Percentiles rank a stretch among this genome's conserved stretches.
These are phyloP conservation scores for Ceyx cyanopectus DNA, from an alignment of 2,113 vertebrate species.

Conservation along the genomic window DNA sequence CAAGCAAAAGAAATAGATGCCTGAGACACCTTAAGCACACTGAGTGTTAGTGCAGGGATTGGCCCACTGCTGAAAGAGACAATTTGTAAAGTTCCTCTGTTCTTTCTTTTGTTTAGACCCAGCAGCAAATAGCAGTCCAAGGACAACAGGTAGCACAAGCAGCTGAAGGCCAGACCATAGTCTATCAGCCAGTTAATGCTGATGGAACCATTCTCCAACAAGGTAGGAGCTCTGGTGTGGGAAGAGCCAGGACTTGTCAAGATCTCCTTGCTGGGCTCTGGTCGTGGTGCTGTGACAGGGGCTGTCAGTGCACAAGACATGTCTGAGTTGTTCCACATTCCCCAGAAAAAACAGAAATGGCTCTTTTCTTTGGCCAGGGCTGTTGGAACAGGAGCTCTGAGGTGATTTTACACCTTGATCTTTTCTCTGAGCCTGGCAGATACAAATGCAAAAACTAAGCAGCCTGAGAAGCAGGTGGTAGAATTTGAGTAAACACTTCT, in stretches of 20 bases:
- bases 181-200: conserved; percentile 98
- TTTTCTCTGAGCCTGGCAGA: not conserved
- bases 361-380: not conserved
- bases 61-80: not conserved
- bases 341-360: not conserved
- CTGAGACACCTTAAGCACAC: conserved; percentile 27
- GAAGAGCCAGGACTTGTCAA: not conserved
- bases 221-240: conserved; percentile 77
- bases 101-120: conserved; percentile 78
- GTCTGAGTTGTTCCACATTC: not conserved
- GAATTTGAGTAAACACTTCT: not conserved
- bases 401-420: not conserved
- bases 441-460: not conserved
- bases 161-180: conserved; percentile 97
- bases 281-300: rapidly evolving
- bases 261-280: not conserved
- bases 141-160: conserved; percentile 98
- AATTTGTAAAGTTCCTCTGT: not conserved
- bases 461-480: not conserved
- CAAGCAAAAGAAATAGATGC: conserved; percentile 5
- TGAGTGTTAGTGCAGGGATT: not conserved
- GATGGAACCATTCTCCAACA: conserved; percentile 97
- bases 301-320: not conserved
- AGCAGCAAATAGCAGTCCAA: conserved; percentile 95
- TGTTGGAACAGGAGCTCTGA: not conserved